Conservation (phyloP, 1,140 invertebrate genomes). For the Drosophila repletoides region DNA sequence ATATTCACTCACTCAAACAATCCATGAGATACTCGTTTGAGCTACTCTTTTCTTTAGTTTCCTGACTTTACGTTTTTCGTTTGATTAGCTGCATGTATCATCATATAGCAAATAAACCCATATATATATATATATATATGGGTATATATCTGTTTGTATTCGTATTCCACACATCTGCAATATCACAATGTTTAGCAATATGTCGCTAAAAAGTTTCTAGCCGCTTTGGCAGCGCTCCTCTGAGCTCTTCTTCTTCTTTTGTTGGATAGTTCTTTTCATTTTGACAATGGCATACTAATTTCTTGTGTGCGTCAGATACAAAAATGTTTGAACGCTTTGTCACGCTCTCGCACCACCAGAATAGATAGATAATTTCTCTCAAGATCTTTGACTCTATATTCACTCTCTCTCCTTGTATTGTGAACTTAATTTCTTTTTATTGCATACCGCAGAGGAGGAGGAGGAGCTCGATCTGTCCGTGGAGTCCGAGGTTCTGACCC, state of each 20-base stretch:
- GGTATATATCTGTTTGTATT: constrained; percentile 2
- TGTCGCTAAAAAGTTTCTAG: constrained; percentile 73
- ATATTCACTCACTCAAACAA: constrained; percentile 4
- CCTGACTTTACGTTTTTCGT: neutral
- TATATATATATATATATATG: neutral
- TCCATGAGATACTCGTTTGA: neutral
- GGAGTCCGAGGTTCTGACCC: constrained; percentile 52
- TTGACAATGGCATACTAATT: constrained; percentile 71
- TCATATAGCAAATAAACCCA: constrained; percentile 2
- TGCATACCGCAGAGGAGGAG: constrained; percentile 55
- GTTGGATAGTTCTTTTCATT: constrained; percentile 37
- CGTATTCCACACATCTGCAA: constrained; percentile 31
- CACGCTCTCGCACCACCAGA: constrained; percentile 48
- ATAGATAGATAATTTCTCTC: constrained; percentile 20
- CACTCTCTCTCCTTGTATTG: constrained; percentile 21
- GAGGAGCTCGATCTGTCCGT: constrained; percentile 42
- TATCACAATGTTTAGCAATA: constrained; percentile 78
- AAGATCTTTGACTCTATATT: constrained; percentile 31
- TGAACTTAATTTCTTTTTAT: constrained; percentile 44
- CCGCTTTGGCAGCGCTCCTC: constrained; percentile 17
- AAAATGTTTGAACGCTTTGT: constrained; percentile 24
- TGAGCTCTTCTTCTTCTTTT: constrained; percentile 18
- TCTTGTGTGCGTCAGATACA: constrained; percentile 27
- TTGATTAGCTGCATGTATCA: constrained; percentile 25
- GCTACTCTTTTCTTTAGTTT: neutral